phyloP scores from a whole-genome alignment of 2,113 vertebrate species.

The Neolamprologus sp. region DNA sequence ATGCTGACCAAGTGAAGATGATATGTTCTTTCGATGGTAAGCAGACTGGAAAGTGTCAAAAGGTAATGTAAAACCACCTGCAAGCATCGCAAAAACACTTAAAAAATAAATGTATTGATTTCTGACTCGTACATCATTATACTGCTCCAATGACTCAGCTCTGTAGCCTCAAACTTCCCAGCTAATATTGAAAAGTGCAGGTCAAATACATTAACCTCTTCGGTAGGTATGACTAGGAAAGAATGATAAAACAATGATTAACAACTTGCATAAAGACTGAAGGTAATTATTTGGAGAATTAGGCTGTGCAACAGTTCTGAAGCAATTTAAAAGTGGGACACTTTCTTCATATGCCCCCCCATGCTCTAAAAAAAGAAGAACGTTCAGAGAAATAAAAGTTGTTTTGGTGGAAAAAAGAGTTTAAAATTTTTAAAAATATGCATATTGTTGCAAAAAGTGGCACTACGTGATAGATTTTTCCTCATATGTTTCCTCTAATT shows the following conservation, averaged over 20 bases:
- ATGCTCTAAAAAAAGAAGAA: background rate
- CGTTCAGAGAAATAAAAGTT: background rate
- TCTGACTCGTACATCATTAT: background rate
- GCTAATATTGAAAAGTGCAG: background rate
- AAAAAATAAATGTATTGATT: background rate
- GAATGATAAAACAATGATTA: background rate
- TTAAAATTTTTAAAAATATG: background rate
- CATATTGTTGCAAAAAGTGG: too few species aligned
- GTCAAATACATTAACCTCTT: background rate
- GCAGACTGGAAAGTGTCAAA: background rate
- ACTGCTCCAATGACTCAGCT: background rate
- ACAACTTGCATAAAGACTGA: background rate
- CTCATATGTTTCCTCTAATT: background rate
- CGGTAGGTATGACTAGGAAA: background rate
- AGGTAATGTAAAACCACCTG: background rate
- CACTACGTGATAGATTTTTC: background rate
- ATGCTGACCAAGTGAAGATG: slow-evolving; percentile 22
- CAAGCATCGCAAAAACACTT: background rate
- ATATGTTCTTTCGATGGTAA: background rate
- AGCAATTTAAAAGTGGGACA: background rate
- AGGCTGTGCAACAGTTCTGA: background rate
- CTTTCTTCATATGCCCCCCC: background rate
- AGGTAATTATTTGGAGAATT: background rate
- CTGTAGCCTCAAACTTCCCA: background rate
- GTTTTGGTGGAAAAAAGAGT: background rate